Evolutionary conservation across 2,113 vertebrate genomes (phyloP), one percentile per base, ranked within the genome.

Genomic region (Spea multiplicata): DNA sequence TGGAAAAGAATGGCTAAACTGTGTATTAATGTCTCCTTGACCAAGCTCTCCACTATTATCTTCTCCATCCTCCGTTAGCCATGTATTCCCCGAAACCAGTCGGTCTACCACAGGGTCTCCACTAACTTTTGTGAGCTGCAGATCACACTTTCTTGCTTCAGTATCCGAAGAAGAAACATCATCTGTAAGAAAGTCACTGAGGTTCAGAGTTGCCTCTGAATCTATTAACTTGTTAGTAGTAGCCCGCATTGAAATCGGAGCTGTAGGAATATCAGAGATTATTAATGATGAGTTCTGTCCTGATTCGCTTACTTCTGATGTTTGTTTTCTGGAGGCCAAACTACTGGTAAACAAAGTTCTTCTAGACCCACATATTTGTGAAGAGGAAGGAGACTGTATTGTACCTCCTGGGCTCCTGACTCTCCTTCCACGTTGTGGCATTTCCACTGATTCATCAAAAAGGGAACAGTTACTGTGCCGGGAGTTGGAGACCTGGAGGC

Each of bases 391-490:
- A 4, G 69, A 16, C 3, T 2, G 3, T 4, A 0, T 0, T 8
- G 12, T 77, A 12, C 71, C 0, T 4, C 0, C 0, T 3, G 76
- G 68, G 8, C 61, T 82, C 1, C 84, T 84, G n/a, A 85, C 4
- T 66, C 91, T 85, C 5, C 78, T 84, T 52, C 81, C 76, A 12
- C 91, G 87, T 3, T 73, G 74, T 0, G 93, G 91, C 8, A 83
- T 86, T 48, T 92, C 89, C 8, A 94, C 55, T 0, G 82, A 88
- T 5, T 90, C 76, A 0, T 92, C 89, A 1, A 96, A 94, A 9
- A 95, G 89, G 12, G 84, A 89, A 0, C 85, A 82, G 0, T 6
- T 80, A 67, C 81, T 83, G 0, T 66, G 53, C 30, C 83, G 90
- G 0, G 82, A 8, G 0, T 84, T 89, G 0, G 75, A 90, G 5